These are phyloP conservation scores for Xyrichtys novacula DNA, from an alignment of 2,797 vertebrate genomes.

Conservation along the genomic window DNA sequence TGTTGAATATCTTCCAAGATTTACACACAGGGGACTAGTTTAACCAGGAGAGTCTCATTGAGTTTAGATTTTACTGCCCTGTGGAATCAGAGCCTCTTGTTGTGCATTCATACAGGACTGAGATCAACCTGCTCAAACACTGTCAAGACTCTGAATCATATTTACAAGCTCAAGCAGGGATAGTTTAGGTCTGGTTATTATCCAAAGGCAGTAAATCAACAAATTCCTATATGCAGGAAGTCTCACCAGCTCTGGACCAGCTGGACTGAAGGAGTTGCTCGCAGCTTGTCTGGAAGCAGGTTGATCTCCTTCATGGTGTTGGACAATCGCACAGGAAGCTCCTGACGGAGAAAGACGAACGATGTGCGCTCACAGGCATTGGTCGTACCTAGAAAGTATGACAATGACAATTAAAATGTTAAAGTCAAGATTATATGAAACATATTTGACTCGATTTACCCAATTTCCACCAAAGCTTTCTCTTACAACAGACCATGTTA, in stretches of 20 bases:
- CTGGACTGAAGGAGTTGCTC: slow-evolving; percentile 90
- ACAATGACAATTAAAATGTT: not conserved
- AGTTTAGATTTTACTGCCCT: too few relatives aligned
- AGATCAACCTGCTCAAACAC: too few relatives aligned
- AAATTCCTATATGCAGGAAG: not conserved
- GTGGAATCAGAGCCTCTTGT: too few relatives aligned
- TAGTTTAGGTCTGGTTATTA: not conserved
- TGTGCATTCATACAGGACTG: too few relatives aligned
- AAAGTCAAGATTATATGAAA: too few relatives aligned
- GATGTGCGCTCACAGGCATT: slow-evolving; percentile 75
- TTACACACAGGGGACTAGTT: too few relatives aligned
- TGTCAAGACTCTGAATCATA: not conserved
- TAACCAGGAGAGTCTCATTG: too few relatives aligned
- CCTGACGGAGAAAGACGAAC: slow-evolving; percentile 93
- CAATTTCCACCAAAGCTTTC: too few relatives aligned
- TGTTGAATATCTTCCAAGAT: too few relatives aligned
- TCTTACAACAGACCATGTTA: too few relatives aligned
- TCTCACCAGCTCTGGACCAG: slow-evolving; percentile 87
- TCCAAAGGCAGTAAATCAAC: slow-evolving; percentile 1
- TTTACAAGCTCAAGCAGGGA: not conserved
- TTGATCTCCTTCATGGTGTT: slow-evolving; percentile 96
- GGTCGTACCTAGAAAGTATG: slow-evolving; percentile 33
- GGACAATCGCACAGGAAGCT: slow-evolving; percentile 90
- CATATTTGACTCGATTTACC: too few relatives aligned
- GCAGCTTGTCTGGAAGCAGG: slow-evolving; percentile 89